phyloP scores from a whole-genome alignment of 64 coral and sea anemone genomes.

The Hydrozoanthus tunicans region DNA sequence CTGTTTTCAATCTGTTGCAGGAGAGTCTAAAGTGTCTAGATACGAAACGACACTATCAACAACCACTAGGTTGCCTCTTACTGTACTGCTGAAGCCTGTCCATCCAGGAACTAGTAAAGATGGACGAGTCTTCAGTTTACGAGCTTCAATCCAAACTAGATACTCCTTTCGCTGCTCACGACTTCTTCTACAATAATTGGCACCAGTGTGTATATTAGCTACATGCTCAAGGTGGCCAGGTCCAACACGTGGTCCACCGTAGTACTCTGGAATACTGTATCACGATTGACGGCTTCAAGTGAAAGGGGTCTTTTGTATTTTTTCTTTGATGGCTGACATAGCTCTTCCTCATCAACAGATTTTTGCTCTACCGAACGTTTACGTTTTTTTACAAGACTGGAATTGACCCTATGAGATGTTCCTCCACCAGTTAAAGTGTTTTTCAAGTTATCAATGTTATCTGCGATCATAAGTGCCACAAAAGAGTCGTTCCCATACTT shows the following conservation, averaged over 20 bases:
- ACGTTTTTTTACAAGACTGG: neutral
- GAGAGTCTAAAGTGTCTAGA: conserved; percentile 60
- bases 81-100: conserved; percentile 57
- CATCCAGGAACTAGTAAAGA: conserved; percentile 66
- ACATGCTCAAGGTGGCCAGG: neutral
- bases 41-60: conserved; percentile 53
- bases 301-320: neutral
- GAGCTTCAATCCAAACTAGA: conserved; percentile 43
- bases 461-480: neutral
- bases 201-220: neutral
- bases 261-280: neutral
- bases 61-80: conserved; percentile 31
- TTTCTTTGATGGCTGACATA: neutral
- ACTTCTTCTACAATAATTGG: neutral
- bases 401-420: neutral
- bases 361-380: neutral
- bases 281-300: neutral
- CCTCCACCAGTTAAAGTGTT: neutral
- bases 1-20: conserved; percentile 76
- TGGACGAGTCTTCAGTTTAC: conserved; percentile 54
- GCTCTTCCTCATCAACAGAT: neutral
- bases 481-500: neutral
- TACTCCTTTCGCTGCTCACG: neutral
- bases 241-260: neutral
- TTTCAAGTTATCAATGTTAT: neutral